Evolutionary conservation across 2,888 invertebrate genomes (phyloP), one percentile per base, ranked within the genome.

Genomic region (Clitarchus hookeri): DNA sequence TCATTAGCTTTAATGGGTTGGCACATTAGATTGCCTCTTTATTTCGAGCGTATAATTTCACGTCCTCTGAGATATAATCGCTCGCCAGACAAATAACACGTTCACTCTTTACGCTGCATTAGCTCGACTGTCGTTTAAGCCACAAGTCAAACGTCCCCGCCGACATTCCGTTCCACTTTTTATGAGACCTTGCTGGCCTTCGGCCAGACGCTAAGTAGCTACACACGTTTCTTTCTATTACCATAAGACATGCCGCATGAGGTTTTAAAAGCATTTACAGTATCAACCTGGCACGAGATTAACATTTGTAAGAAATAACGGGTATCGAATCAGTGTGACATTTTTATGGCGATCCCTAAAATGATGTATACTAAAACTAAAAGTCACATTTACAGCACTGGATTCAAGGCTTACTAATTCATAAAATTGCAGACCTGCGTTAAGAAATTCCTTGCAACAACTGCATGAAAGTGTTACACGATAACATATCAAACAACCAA

Each of bases 21-120:
- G 65, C 65, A 23, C n/a, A 65, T 65, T 65, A 65, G 65, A 65
- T 65, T 65, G 19, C 65, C 65, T 65, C 65, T 65, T 65, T n/a
- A 65, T 65, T 65, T 65, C 65, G 16, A 65, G 65, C 65, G 65
- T 65, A n/a, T 65, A 16, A 65, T 65, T n/a, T 65, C 65, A n/a
- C n/a, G 19, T 65, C 65, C 8, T 65, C 65, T 3, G 8, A 65
- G 65, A 65, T 65, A 65, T 65, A 65, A 65, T 65, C 65, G 6
- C 65, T 16, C 65, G 65, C 65, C n/a, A 4, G 65, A 65, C 23
- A 65, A 23, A 65, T 8, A 65, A 65, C 2, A 2, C 23, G 19
- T n/a, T 65, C n/a, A 11, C 65, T 23, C 65, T 65, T n/a, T n/a
- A 65, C 65, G 65, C 13, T n/a, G 23, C n/a, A 65, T 65, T 65